A percentile compares a stretch with the other conserved stretches of the same genome.
phyloP scores from a whole-genome alignment of 2,888 invertebrate genomes.

The Ephialtes manifestator region DNA sequence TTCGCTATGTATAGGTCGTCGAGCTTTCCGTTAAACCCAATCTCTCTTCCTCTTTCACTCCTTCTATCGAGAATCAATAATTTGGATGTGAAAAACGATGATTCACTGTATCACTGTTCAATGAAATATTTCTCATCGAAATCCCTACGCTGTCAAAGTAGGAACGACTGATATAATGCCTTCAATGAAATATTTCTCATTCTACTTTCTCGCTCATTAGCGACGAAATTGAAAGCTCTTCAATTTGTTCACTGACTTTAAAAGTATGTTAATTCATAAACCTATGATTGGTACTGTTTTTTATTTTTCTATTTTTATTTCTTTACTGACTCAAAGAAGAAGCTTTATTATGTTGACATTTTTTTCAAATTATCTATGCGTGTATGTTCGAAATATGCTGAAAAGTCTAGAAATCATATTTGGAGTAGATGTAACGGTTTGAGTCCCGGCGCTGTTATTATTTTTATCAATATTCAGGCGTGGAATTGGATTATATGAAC shows the following conservation, averaged over 20 bases:
- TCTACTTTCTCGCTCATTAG: neutral
- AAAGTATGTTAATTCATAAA: slow-evolving; percentile 54
- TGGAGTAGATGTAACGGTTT: too few species aligned
- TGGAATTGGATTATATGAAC: too few species aligned
- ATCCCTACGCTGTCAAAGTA: neutral
- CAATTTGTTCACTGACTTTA: slow-evolving; percentile 27
- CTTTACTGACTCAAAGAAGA: too few species aligned
- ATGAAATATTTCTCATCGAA: slow-evolving; percentile 17
- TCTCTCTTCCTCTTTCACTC: slow-evolving; percentile 1
- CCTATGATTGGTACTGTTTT: slow-evolving; percentile 19
- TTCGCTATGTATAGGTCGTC: slow-evolving; percentile 6
- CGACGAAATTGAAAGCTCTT: slow-evolving; percentile 41
- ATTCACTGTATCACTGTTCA: slow-evolving; percentile 10
- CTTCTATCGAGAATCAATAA: slow-evolving; percentile 38
- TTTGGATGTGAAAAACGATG: neutral
- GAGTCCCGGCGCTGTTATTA: too few species aligned
- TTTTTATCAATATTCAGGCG: too few species aligned
- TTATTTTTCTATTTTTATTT: neutral
- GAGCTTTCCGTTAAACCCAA: slow-evolving; percentile 18
- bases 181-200: neutral
- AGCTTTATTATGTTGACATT: too few species aligned
- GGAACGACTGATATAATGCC: neutral
- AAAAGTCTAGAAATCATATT: too few species aligned
- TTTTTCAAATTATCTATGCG: too few species aligned
- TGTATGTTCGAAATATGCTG: too few species aligned